Conservation (phyloP, 2,797 vertebrate species). For the Anomalospiza imberbis region DNA sequence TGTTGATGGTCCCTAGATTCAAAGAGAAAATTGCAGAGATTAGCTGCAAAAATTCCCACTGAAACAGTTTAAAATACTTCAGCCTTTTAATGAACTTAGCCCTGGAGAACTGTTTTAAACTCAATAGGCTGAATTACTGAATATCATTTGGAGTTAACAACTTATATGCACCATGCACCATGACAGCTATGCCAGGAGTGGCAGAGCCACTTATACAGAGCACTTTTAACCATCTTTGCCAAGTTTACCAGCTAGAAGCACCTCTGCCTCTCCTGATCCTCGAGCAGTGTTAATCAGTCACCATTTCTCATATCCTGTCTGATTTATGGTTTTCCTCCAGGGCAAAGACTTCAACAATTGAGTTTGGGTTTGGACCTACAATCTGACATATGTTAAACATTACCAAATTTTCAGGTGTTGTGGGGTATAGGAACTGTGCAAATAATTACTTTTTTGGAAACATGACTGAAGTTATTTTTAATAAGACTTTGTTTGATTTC, state of each 20-base stretch:
- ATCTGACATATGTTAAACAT: constrained; percentile 47
- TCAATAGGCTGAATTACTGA: background rate
- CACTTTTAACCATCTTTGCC: background rate
- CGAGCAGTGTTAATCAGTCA: background rate
- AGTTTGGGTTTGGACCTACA: constrained; percentile 29
- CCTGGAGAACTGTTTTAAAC: background rate
- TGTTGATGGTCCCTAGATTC: background rate
- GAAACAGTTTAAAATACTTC: background rate
- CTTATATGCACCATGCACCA: fast-evolving
- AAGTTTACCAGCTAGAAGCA: background rate
- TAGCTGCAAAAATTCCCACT: background rate
- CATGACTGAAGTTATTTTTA: background rate
- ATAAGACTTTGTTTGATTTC: constrained; percentile 41
- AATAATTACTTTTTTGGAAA: constrained; percentile 45
- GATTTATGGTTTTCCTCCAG: constrained; percentile 51
- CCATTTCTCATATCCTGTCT: constrained; percentile 50
- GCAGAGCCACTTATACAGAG: background rate
- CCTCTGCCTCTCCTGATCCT: background rate
- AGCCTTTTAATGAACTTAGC: background rate
- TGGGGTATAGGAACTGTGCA: constrained; percentile 10
- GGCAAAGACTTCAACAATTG: constrained; percentile 47
- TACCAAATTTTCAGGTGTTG: constrained; percentile 62
- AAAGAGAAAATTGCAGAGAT: background rate
- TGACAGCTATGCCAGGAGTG: background rate
- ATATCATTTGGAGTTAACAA: background rate